These are phyloP conservation scores for Protonemura montana DNA, from an alignment of 2,888 invertebrate species.

Conservation along the genomic window DNA sequence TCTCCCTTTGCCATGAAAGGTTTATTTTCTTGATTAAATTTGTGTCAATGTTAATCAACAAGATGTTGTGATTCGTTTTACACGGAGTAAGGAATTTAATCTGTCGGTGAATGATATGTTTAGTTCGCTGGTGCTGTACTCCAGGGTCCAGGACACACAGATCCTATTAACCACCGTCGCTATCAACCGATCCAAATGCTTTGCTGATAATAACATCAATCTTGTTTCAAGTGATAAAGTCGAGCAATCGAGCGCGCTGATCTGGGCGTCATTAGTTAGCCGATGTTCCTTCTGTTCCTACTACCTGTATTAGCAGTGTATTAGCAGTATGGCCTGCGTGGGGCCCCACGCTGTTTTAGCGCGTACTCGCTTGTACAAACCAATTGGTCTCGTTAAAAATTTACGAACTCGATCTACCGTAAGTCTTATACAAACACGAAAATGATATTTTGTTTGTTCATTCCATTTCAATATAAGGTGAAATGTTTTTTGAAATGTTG, in stretches of 20 bases:
- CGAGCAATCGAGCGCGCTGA: not conserved
- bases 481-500: not conserved
- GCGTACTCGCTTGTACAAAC: no score
- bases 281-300: no score
- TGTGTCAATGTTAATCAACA: conserved; percentile 5
- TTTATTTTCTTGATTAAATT: not conserved
- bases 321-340: no score
- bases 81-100: not conserved
- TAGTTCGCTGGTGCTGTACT: not conserved
- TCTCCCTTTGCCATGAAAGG: not conserved
- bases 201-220: not conserved
- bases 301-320: no score
- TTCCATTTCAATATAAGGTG: not conserved
- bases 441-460: not conserved
- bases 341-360: no score
- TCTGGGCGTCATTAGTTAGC: no score
- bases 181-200: not conserved
- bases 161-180: no score
- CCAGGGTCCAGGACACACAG: not conserved
- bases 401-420: not conserved
- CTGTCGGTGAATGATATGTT: not conserved
- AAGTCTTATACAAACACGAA: not conserved
- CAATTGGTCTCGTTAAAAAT: no score
- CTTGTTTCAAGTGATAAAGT: not conserved
- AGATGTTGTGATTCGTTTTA: not conserved